phyloP scores from a whole-genome alignment of 2,797 vertebrate species.

The Phrynocephalus forsythii region DNA sequence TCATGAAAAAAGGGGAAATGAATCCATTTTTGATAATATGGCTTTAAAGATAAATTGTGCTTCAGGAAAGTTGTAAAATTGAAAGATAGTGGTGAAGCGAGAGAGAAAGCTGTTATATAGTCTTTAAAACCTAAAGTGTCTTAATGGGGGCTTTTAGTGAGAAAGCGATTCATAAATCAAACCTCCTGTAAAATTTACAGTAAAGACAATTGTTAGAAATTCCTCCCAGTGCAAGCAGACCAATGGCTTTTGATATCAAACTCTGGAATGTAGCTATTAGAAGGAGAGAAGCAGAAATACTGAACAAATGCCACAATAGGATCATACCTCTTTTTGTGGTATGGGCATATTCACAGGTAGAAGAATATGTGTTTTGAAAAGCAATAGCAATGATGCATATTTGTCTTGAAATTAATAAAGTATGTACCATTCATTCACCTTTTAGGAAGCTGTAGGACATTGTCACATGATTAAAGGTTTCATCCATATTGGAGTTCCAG shows the following conservation, averaged over 20 bases:
- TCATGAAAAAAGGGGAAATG: constrained; percentile 3
- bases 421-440: not conserved
- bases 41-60: constrained; percentile 59
- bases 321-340: not conserved
- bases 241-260: not conserved
- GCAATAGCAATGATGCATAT: not conserved
- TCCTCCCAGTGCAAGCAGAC: not conserved
- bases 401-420: not conserved
- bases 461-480: not conserved
- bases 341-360: not conserved
- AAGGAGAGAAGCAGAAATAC: constrained; percentile 1
- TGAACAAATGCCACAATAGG: not conserved
- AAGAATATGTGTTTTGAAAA: not conserved
- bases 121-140: constrained; percentile 19
- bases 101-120: constrained; percentile 36
- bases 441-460: not conserved
- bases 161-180: constrained; percentile 10
- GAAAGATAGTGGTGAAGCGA: constrained; percentile 59
- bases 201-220: constrained; percentile 1
- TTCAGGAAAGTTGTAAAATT: constrained; percentile 64
- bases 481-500: not conserved
- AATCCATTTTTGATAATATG: constrained; percentile 64
- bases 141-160: constrained; percentile 9
- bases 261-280: not conserved
- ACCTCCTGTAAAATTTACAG: not conserved